These are phyloP conservation scores for Monoplex corrugatus DNA, from an alignment of 2,888 invertebrate genomes.

Conservation along the genomic window DNA sequence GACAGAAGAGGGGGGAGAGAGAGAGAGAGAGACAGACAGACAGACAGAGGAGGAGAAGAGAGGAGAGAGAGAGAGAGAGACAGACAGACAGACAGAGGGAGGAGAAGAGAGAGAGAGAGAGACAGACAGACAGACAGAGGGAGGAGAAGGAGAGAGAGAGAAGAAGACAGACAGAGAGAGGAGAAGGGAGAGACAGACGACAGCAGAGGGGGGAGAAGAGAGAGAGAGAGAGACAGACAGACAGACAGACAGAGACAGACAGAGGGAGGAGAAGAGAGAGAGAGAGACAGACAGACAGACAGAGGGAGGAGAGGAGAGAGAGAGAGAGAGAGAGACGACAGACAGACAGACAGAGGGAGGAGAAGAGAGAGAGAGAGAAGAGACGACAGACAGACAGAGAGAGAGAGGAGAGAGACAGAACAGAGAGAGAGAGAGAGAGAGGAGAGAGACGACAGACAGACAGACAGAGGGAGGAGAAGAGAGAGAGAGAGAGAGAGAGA, in stretches of 20 bases:
- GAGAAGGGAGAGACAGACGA: background rate
- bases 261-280: background rate
- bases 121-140: background rate
- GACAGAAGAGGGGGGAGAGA: background rate
- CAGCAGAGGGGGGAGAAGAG: background rate
- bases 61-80: background rate
- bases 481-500: conserved; percentile 13
- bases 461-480: background rate
- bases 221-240: background rate
- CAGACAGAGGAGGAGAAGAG: background rate
- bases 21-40: conserved; percentile 1
- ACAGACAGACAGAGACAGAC: background rate
- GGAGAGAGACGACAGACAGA: conserved; percentile 17
- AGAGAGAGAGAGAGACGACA: background rate
- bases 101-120: background rate
- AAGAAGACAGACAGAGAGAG: background rate
- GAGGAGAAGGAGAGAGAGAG: background rate
- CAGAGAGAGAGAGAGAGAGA: conserved; percentile 26
- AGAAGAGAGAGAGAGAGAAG: background rate
- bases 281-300: background rate
- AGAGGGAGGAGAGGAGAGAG: background rate
- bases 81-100: background rate
- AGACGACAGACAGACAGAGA: background rate
- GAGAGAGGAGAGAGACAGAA: conserved; percentile 23
- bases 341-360: background rate